Percentiles rank a stretch among this genome's conserved stretches.
Conservation (phyloP, 2,888 invertebrate species). For the Agapostemon virescens region DNA sequence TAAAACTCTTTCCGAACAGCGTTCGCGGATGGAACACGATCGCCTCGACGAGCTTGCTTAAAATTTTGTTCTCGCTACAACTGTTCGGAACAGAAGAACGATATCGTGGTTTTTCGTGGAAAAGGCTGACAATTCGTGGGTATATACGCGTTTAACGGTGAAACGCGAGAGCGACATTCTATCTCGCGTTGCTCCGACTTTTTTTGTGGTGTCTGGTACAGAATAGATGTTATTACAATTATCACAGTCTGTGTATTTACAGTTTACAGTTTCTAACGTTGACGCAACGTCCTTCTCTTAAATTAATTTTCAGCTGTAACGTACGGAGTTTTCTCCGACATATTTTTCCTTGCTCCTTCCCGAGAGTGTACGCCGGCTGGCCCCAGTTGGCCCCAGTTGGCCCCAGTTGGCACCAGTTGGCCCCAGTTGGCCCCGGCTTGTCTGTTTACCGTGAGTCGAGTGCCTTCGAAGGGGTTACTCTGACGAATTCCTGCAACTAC, state of each 20-base stretch:
- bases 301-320: constrained; percentile 53
- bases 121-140: constrained; percentile 34
- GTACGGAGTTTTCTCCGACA: too few species aligned
- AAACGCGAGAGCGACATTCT: constrained; percentile 38
- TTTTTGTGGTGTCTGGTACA: constrained; percentile 40
- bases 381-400: too few species aligned
- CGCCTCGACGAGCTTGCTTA: not conserved
- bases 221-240: constrained; percentile 74
- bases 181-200: constrained; percentile 30
- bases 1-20: constrained; percentile 12
- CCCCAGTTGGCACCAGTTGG: too few species aligned
- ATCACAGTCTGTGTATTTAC: constrained; percentile 81
- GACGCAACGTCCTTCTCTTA: constrained; percentile 56
- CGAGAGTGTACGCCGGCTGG: too few species aligned
- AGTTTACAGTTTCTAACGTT: constrained; percentile 79
- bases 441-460: too few species aligned
- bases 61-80: constrained; percentile 26
- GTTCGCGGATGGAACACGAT: not conserved
- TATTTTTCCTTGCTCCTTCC: too few species aligned
- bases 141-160: constrained; percentile 18
- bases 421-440: too few species aligned
- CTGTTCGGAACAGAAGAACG: constrained; percentile 25
- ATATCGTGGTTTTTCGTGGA: constrained; percentile 16
- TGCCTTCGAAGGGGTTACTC: too few species aligned
- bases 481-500: too few species aligned